Evolutionary conservation across 2,797 vertebrate genomes (phyloP), one percentile per base, ranked within the genome.

Genomic region (Pseudomugil gertrudae): DNA sequence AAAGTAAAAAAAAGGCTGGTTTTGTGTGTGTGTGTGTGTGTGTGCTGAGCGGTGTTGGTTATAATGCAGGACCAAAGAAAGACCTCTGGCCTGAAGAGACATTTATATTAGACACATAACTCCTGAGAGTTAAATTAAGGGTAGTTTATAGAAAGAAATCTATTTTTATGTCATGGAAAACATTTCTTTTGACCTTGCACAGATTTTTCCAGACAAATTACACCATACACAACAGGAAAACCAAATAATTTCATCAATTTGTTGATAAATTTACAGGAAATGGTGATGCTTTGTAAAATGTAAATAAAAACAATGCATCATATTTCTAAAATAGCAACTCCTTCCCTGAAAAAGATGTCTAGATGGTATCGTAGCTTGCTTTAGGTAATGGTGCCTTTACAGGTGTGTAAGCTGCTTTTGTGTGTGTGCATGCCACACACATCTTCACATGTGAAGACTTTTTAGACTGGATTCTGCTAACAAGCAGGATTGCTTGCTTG

Each of bases 21-120:
- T 30, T 47, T 66, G 35, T 58, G 36, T 61, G 24, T 38, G 33
- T 50, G 68, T 57, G 36, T 38, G 4, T n/a, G 29, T 3, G 29
- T 29, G 29, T 29, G 29, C 24, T n/a, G 24, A 51, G 43, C 8
- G 38, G 60, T 74, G 51, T 32, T 21, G 54, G 64, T 56, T 29
- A 55, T 63, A 52, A 62, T 1, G 19, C 43, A 60, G 8, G 48
- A 63, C 32, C 68, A 65, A 32, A 70, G 57, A 48, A 58, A 72
- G 68, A 23, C 5, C 23, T 19, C 19, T 33, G 21, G 11, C 50
- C 29, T 3, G 33, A 29, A 23, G 29, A 54, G 4, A 29, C n/a
- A 14, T 54, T 63, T 29, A 66, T 5, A n/a, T n/a, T n/a, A n/a
- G n/a, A n/a, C n/a, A n/a, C n/a, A 19, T 23, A 38, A 17, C 21